Evolutionary conservation across 1,140 invertebrate genomes (phyloP).

Genomic region (Acyrthosiphon pisum): DNA sequence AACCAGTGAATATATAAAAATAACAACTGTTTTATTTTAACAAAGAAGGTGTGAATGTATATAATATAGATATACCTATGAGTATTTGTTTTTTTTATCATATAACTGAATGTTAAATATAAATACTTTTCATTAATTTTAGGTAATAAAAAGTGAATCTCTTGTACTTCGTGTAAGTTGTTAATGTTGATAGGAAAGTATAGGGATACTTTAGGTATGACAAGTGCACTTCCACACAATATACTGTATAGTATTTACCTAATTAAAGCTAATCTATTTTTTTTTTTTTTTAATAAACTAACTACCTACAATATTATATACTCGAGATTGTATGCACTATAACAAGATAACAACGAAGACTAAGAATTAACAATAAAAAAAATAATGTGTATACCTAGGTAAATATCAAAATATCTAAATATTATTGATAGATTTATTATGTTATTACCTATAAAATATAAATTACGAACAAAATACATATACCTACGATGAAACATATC

Average conservation of each 20-base stretch:
- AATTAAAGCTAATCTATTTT: neutral
- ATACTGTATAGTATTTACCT: slow-evolving; percentile 11
- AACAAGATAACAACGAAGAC: neutral
- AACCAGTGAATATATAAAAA: neutral
- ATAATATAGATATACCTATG: neutral
- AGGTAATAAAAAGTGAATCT: neutral
- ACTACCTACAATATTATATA: neutral
- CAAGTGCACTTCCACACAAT: slow-evolving; percentile 20
- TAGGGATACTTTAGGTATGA: neutral
- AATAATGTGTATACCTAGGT: neutral
- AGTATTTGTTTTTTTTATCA: neutral
- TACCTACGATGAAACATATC: neutral
- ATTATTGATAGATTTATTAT: slow-evolving; percentile 15
- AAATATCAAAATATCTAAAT: neutral
- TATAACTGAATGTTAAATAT: neutral
- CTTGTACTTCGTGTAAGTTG: neutral
- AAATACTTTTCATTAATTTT: neutral
- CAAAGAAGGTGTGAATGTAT: neutral
- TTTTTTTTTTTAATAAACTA: neutral
- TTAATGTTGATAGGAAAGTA: neutral
- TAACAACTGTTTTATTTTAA: neutral
- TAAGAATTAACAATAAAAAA: neutral
- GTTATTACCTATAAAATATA: neutral
- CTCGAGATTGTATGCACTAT: neutral
- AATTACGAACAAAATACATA: neutral